Percentiles rank a stretch among this genome's conserved stretches.
Conservation (phyloP, 1,140 invertebrate genomes). For the Hydropsyche tenuis region DNA sequence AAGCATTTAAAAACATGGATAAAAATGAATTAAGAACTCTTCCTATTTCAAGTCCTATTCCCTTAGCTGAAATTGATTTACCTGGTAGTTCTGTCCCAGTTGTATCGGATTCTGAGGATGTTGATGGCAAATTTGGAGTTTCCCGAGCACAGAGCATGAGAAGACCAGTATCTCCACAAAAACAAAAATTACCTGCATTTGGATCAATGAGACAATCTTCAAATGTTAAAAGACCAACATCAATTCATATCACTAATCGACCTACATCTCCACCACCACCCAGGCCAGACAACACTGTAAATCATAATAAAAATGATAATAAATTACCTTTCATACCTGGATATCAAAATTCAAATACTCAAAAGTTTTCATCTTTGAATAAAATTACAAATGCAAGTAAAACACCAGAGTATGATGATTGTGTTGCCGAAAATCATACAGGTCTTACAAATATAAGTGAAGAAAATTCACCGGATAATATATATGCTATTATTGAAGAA, state of each 20-base stretch:
- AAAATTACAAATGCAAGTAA: conserved; percentile 52
- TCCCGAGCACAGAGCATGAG: conserved; percentile 81
- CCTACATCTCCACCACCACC: conserved; percentile 72
- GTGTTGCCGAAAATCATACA: conserved; percentile 69
- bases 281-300: conserved; percentile 59
- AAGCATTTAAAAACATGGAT: conserved; percentile 71
- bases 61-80: conserved; percentile 70
- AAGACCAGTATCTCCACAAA: conserved; percentile 60
- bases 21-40: conserved; percentile 74
- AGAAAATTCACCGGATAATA: conserved; percentile 74
- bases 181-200: conserved; percentile 73
- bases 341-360: conserved; percentile 60
- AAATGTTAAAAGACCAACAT: conserved; percentile 71
- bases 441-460: conserved; percentile 70
- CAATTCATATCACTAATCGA: conserved; percentile 66
- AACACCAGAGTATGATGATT: conserved; percentile 75
- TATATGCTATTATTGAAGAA: conserved; percentile 87
- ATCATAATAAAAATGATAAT: conserved; percentile 19
- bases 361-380: conserved; percentile 3
- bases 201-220: conserved; percentile 77
- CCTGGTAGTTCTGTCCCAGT: conserved; percentile 66
- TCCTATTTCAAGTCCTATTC: conserved; percentile 82
- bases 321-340: conserved; percentile 57
- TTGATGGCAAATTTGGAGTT: conserved; percentile 64
- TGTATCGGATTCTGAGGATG: conserved; percentile 60